phyloP scores from a whole-genome alignment of 2,797 vertebrate species.

The Spinus olivaceus region DNA sequence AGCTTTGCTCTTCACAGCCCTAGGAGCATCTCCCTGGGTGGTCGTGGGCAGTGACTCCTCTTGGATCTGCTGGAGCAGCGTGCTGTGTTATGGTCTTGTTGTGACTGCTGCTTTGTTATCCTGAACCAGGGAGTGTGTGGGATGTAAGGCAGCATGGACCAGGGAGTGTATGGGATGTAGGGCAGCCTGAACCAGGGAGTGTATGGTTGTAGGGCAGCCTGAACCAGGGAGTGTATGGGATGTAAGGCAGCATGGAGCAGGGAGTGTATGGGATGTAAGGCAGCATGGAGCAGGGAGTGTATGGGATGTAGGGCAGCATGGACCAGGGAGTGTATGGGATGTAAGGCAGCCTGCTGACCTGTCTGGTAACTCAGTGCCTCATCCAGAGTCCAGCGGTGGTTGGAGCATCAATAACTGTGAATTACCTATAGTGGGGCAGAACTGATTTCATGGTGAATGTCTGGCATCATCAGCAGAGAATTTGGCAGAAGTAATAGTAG shows the following conservation, averaged over 20 bases:
- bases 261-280: no score
- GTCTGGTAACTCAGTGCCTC: background rate
- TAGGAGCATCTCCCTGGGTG: background rate
- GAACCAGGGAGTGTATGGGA: no score
- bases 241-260: no score
- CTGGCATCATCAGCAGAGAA: background rate
- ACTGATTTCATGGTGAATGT: background rate
- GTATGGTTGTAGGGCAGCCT: background rate
- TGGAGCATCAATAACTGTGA: background rate
- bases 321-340: background rate
- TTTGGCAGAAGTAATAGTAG: background rate
- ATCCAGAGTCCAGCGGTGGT: background rate
- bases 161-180: background rate
- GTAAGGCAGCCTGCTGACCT: background rate
- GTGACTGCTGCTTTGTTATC: fast-evolving
- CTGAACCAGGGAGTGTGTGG: background rate
- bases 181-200: background rate
- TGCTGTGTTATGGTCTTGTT: fast-evolving
- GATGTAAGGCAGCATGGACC: background rate
- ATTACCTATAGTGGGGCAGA: background rate
- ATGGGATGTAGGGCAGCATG: no score
- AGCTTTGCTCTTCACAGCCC: background rate
- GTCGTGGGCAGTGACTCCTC: background rate
- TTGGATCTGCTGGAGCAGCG: fast-evolving
- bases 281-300: no score